Evolutionary conservation across 2,113 vertebrate genomes (phyloP).

Genomic region (Nesogale talazaci): DNA sequence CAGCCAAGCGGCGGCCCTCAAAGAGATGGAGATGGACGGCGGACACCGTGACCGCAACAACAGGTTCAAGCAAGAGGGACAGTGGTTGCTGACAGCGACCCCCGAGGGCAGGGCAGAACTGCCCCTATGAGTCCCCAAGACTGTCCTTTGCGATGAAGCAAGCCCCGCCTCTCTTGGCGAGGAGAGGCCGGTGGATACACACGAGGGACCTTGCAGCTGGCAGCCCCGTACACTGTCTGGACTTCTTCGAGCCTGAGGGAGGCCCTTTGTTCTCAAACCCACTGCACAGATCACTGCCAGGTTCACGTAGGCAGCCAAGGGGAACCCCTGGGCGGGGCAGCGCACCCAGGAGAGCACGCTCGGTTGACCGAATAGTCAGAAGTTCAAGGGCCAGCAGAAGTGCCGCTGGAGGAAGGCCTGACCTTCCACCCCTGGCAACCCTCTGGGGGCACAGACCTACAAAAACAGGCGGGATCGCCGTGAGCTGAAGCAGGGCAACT

Average conservation of each 20-base stretch:
- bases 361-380: not conserved
- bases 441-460: not conserved
- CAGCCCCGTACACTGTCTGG: too few species aligned
- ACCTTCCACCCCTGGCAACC: not conserved
- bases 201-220: too few species aligned
- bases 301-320: not conserved
- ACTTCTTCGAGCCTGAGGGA: not conserved
- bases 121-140: too few species aligned
- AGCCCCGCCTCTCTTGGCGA: too few species aligned
- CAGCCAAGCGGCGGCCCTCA: not conserved
- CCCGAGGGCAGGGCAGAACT: too few species aligned
- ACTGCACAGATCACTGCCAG: not conserved
- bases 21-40: not conserved
- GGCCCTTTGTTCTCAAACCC: not conserved
- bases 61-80: not conserved
- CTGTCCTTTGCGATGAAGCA: too few species aligned
- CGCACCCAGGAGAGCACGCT: not conserved
- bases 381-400: not conserved
- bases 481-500: not conserved
- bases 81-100: too few species aligned
- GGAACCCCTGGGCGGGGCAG: not conserved
- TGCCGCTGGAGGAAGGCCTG: not conserved
- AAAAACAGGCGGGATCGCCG: not conserved
- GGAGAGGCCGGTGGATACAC: too few species aligned
- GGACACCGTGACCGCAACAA: not conserved